Evolutionary conservation across 1,140 invertebrate genomes (phyloP), one percentile per base, ranked within the genome.

Genomic region (Trichonephila clavipes): DNA sequence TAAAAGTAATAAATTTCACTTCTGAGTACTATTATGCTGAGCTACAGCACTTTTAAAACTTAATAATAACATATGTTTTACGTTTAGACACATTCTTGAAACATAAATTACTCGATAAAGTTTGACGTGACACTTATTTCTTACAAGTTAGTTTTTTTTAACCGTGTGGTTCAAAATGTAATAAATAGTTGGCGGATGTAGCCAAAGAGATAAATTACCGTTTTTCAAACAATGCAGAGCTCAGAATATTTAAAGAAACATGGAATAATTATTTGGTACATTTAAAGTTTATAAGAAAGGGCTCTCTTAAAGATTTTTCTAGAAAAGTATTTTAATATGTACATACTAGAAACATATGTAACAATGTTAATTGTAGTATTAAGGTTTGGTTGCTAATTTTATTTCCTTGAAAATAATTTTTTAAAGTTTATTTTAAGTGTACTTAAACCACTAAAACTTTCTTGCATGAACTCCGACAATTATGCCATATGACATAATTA

Each of bases 41-140:
- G 58, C 82, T 58, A 28, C 28, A 28, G 28, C 28, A 19, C 19
- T 83, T 51, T 83, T 51, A 83, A 58, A 83, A 59, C 82, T 83
- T 83, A 58, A 83, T 83, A 40, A 83, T 83, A 83, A 83, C 82
- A 83, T 83, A 83, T 59, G 82, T 59, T 83, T 83, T 24, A 7
- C 21, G 44, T 58, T 51, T 44, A 58, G 81, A 83, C 21, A 51
- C 21, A 83, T 19, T 14, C 18, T 58, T 83, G 18, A 82, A 82
- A 82, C 14, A 24, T 10, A 12, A n/a, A 69, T 19, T 77, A 19
- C 4, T 34, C 16, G 34, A 34, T 34, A 77, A 34, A 34, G 24
- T 40, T 77, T 18, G 72, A 77, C 18, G 28, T 5, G 28, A 40
- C 28, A 12, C 18, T 6, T 34, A 77, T 40, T 77, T 77, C 72